Conservation (phyloP, 2,888 invertebrate species). For the Campopleginae sp. region DNA sequence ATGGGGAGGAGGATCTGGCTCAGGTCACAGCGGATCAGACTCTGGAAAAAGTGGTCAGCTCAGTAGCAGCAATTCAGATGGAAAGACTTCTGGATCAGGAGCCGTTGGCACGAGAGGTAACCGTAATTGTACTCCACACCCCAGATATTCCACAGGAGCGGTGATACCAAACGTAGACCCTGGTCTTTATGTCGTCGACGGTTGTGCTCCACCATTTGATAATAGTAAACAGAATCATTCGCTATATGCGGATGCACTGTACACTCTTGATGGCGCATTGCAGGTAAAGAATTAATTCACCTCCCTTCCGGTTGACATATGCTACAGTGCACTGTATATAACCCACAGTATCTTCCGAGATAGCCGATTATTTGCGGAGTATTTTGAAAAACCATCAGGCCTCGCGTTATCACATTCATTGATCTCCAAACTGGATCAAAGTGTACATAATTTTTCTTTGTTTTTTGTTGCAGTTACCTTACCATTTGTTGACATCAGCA, state of each 20-base stretch:
- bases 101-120: neutral
- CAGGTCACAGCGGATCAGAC: neutral
- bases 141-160: neutral
- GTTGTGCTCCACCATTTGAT: neutral
- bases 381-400: neutral
- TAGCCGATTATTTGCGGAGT: neutral
- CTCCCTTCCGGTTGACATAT: neutral
- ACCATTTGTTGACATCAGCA: neutral
- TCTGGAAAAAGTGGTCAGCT: too few species aligned
- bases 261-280: neutral
- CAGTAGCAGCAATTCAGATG: too few species aligned
- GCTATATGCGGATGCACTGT: constrained; percentile 4
- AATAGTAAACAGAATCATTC: neutral
- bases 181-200: constrained; percentile 25
- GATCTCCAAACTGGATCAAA: neutral
- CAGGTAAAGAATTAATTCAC: neutral
- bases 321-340: neutral
- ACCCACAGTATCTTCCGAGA: neutral
- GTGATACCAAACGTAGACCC: constrained; percentile 14
- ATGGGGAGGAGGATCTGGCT: constrained; percentile 16
- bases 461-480: constrained; percentile 37
- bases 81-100: too few species aligned
- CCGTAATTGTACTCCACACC: constrained; percentile 18
- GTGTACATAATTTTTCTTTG: neutral
- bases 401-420: too few species aligned